A percentile compares a stretch with the other conserved stretches of the same genome.
phyloP scores from a whole-genome alignment of 2,797 vertebrate genomes.

The Ptychobarbus kaznakovi region DNA sequence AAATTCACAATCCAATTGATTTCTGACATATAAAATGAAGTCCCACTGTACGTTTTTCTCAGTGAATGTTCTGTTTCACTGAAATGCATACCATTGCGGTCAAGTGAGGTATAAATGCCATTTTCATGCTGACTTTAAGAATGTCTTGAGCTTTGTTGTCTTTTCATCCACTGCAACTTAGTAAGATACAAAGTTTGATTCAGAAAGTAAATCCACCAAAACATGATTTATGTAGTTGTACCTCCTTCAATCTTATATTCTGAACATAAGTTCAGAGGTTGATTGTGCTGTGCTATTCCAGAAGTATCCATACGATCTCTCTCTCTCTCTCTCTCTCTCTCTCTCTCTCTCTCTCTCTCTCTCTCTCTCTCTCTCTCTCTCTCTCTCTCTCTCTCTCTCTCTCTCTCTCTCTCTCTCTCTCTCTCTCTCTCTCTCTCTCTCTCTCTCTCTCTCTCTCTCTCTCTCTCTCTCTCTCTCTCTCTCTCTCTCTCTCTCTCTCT shows the following conservation, averaged over 20 bases:
- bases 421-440: background rate
- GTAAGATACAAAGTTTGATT: background rate
- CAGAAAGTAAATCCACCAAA: background rate
- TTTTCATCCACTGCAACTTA: background rate
- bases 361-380: background rate
- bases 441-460: background rate
- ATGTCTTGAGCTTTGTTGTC: background rate
- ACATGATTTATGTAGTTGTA: background rate
- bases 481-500: too few species aligned
- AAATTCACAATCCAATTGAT: background rate
- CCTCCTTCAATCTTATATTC: background rate
- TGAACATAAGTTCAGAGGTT: background rate
- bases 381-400: background rate
- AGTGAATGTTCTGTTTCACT: background rate
- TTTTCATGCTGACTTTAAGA: background rate
- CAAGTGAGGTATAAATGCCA: background rate
- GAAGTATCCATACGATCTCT: background rate
- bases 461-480: too few species aligned
- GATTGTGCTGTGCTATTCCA: slow-evolving; percentile 7
- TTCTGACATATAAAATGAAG: background rate
- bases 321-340: background rate
- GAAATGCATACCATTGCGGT: background rate
- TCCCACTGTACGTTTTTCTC: background rate
- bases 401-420: background rate
- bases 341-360: too few species aligned